Base-by-base conservation (phyloP, 2,888 invertebrate genomes). In the Eumacrocentrus americanus region DNA sequence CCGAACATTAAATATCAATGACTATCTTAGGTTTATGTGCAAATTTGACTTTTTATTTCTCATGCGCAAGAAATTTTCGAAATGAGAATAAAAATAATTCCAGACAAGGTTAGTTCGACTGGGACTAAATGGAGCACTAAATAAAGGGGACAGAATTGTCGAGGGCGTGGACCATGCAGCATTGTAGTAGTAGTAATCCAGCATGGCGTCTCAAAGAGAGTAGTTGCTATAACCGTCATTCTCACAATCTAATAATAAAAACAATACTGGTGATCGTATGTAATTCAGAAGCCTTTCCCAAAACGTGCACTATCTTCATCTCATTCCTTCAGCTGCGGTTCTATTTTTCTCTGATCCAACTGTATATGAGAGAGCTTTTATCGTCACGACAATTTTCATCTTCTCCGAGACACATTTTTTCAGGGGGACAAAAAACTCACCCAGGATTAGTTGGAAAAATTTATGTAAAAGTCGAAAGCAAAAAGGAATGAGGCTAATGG, bases 211-310 rank as follows among this genome's bases (percentile, higher is more conserved):
- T 42, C 9, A 29, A 29, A 29, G 9, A 29, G 29, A 6, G 9
- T 29, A 29, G 4, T 29, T 29, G 29, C 5, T 9, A 29, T 6
- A 29, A 9, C 14, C 25, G 35, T 50, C 35, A 50, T 18, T 50
- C 29, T 35, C 25, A 50, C 34, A 35, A 35, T 35, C 9, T 50
- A 50, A 50, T 50, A 34, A 50, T 50, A 50, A 50, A 50, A 50
- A 50, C 35, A 11, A 14, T 35, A 12, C 50, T 7, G 6, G n/a
- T 47, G n/a, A 47, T 47, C 25, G 25, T 47, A 25, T 22, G n/a
- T n/a, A 29, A 29, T 29, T 29, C 9, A 6, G 29, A 29, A 9
- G 9, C 9, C 29, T 29, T 9, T 9, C 9, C 29, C 5, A 29
- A 29, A 29, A 29, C 29, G 29, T 29, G 29, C 29, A 29, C 29